A percentile compares a stretch with the other conserved stretches of the same genome.
phyloP scores from a whole-genome alignment of 2,797 vertebrate genomes.

The Artibeus lituratus region DNA sequence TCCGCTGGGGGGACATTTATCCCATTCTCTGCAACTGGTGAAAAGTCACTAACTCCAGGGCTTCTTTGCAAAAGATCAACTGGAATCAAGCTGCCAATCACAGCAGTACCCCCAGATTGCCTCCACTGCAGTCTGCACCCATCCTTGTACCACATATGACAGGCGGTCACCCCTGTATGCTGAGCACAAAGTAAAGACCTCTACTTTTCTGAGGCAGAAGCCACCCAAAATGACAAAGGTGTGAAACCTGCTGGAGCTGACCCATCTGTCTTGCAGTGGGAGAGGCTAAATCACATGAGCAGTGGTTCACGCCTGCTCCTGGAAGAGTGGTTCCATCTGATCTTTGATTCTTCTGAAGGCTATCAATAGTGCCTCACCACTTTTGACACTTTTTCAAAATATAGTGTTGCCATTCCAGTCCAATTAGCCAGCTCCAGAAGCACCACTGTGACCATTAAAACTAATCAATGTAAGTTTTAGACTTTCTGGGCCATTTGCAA shows the following conservation, averaged over 20 bases:
- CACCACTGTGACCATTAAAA: background rate
- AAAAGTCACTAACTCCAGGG: background rate
- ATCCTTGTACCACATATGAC: rapidly evolving
- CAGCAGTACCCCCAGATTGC: too few relatives aligned
- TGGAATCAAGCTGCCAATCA: background rate
- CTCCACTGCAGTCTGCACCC: background rate
- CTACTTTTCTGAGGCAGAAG: background rate
- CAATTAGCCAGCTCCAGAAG: background rate
- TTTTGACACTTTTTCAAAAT: background rate
- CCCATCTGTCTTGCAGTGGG: background rate
- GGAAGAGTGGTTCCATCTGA: background rate
- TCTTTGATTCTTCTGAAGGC: background rate
- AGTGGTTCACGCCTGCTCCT: background rate
- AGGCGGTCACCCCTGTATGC: background rate
- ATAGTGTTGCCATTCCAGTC: background rate
- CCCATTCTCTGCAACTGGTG: background rate
- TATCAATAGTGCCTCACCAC: background rate
- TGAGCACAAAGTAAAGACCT: background rate
- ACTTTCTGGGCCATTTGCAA: background rate
- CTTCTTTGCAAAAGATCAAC: background rate
- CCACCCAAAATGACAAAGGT: background rate
- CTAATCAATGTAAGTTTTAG: background rate
- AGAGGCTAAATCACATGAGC: background rate
- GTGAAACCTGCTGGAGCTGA: background rate
- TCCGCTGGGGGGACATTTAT: background rate